Conservation (phyloP, 2,113 vertebrate species). For the Phyllostomus hastatus region DNA sequence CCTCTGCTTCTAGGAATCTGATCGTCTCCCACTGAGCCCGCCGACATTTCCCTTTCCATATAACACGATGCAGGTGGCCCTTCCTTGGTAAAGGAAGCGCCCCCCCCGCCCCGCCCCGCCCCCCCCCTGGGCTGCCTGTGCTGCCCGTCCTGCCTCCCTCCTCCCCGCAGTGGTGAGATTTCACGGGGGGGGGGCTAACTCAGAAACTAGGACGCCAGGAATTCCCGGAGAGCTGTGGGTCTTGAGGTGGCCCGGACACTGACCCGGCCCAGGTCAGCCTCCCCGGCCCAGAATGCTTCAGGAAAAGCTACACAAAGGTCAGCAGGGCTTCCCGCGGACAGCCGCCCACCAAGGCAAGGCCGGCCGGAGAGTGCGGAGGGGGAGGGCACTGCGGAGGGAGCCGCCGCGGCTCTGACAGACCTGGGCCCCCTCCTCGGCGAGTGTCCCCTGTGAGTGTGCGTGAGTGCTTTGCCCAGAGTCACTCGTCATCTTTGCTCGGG, state of each 20-base stretch:
- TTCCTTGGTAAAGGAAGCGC: background rate
- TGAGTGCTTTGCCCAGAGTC: too few species aligned
- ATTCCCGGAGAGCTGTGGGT: background rate
- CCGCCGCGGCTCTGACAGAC: background rate
- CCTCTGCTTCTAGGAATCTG: background rate
- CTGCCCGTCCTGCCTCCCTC: too few species aligned
- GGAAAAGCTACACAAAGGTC: background rate
- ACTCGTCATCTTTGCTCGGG: background rate
- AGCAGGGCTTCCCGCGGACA: background rate
- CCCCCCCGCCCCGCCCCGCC: fast-evolving
- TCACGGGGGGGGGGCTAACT: background rate
- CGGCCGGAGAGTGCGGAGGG: background rate
- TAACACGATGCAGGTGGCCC: background rate
- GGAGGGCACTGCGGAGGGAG: background rate
- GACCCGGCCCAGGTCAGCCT: background rate
- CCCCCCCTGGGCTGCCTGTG: fast-evolving
- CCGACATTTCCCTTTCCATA: background rate
- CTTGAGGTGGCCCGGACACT: background rate
- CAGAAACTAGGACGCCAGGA: background rate
- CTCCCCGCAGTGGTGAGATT: background rate
- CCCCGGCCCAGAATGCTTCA: background rate
- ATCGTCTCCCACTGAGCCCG: background rate
- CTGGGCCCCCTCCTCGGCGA: background rate
- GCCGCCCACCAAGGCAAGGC: background rate
- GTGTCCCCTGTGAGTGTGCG: background rate